Evolutionary conservation across 2,113 vertebrate genomes (phyloP).

Genomic region (Meleagris gallopavo): DNA sequence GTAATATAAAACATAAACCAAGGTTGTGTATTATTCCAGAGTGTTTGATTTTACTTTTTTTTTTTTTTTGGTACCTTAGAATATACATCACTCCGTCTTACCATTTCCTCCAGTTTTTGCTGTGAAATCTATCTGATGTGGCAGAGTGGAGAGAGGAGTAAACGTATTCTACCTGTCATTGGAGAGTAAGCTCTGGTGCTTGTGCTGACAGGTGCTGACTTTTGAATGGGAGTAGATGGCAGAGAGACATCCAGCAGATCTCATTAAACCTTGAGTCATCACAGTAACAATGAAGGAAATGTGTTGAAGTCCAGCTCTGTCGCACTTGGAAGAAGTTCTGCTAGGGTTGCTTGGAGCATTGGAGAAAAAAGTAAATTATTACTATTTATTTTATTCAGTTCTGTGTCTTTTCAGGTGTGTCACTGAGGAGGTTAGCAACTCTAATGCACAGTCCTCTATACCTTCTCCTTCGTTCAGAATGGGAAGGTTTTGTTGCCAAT

Average conservation of each 20-base stretch:
- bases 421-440: accelerated
- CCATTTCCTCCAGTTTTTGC: background rate
- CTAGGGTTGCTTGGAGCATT: background rate
- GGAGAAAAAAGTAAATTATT: background rate
- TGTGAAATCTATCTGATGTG: background rate
- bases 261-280: slow-evolving; percentile 34
- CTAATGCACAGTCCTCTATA: background rate
- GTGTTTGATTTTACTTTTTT: background rate
- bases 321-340: background rate
- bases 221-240: slow-evolving; percentile 51
- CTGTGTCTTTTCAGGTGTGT: background rate
- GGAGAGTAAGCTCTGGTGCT: background rate
- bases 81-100: background rate
- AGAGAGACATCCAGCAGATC: slow-evolving; percentile 42
- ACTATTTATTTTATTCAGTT: background rate
- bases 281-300: background rate
- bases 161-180: background rate
- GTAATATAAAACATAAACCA: background rate
- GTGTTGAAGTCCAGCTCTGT: background rate
- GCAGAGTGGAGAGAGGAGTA: background rate
- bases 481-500: background rate
- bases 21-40: background rate
- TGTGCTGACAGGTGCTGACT: slow-evolving; percentile 33
- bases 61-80: background rate
- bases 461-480: background rate